Conservation (phyloP, 1,140 invertebrate species). For the Panonychus citri region DNA sequence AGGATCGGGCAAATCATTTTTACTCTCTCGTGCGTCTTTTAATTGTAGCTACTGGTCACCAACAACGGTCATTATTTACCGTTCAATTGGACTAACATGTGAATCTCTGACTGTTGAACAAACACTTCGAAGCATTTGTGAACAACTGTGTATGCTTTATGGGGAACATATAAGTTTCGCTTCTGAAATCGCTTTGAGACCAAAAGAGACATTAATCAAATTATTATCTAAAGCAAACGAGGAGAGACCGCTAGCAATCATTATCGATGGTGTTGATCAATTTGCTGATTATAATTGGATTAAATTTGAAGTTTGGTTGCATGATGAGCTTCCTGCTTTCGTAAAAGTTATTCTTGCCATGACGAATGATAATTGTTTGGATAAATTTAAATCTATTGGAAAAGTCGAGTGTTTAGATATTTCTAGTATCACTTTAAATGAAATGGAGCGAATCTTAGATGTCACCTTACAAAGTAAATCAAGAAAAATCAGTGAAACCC, state of each 20-base stretch:
- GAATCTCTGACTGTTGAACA: slow-evolving; percentile 38
- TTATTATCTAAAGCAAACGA: slow-evolving; percentile 29
- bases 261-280: slow-evolving; percentile 47
- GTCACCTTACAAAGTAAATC: background rate
- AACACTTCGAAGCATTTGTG: slow-evolving; percentile 36
- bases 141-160: slow-evolving; percentile 36
- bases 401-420: background rate
- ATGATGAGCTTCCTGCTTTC: background rate
- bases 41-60: slow-evolving; percentile 21
- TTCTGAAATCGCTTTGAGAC: slow-evolving; percentile 20
- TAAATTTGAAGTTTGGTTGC: background rate
- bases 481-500: background rate
- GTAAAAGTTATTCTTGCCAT: background rate
- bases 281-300: slow-evolving; percentile 17
- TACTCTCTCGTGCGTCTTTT: slow-evolving; percentile 51
- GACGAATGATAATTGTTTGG: background rate
- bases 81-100: slow-evolving; percentile 32
- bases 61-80: slow-evolving; percentile 27
- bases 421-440: background rate
- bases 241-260: slow-evolving; percentile 34
- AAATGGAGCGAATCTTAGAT: background rate
- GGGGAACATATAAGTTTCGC: slow-evolving; percentile 17
- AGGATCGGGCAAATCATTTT: slow-evolving; percentile 71
- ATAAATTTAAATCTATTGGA: background rate
- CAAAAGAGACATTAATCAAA: slow-evolving; percentile 22